Percentiles rank a stretch among this genome's conserved stretches.
phyloP scores from a whole-genome alignment of 2,888 invertebrate genomes.

The Noctua comes region DNA sequence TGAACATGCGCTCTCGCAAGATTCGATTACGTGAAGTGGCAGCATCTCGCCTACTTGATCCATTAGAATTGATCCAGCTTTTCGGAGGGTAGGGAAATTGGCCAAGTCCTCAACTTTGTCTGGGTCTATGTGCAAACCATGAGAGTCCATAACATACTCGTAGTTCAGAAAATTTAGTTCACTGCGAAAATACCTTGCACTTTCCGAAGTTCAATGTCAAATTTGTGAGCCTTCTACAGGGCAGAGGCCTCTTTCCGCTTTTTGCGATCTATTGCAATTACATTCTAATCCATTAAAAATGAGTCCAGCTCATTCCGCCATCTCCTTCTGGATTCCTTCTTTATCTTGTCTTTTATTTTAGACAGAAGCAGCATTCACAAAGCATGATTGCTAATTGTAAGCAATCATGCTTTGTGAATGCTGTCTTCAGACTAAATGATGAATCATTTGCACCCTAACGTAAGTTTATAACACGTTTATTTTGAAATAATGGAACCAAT shows the following conservation, averaged over 20 bases:
- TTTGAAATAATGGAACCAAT: slow-evolving; percentile 16
- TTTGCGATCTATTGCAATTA: not conserved
- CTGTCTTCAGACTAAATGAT: not conserved
- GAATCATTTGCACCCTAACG: not conserved
- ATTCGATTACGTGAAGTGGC: not conserved
- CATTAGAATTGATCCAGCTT: not conserved
- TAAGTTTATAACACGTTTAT: not conserved
- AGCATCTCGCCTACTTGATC: not conserved
- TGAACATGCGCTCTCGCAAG: not conserved
- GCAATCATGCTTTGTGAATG: too few species aligned
- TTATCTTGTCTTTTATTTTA: not conserved
- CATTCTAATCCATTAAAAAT: not conserved
- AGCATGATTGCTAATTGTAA: not conserved
- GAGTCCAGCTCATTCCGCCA: not conserved
- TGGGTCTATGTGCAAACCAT: not conserved
- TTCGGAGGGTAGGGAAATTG: not conserved
- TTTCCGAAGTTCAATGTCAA: not conserved
- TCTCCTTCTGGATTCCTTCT: not conserved
- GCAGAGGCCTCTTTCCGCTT: not conserved
- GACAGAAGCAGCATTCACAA: not conserved
- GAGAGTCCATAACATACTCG: not conserved
- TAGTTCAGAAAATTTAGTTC: not conserved
- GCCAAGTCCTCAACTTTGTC: not conserved
- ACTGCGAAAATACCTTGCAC: not conserved
- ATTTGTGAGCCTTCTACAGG: not conserved